A percentile compares a stretch with the other conserved stretches of the same genome.
phyloP scores from a whole-genome alignment of 2,797 vertebrate genomes.

The Antennarius maculatus region DNA sequence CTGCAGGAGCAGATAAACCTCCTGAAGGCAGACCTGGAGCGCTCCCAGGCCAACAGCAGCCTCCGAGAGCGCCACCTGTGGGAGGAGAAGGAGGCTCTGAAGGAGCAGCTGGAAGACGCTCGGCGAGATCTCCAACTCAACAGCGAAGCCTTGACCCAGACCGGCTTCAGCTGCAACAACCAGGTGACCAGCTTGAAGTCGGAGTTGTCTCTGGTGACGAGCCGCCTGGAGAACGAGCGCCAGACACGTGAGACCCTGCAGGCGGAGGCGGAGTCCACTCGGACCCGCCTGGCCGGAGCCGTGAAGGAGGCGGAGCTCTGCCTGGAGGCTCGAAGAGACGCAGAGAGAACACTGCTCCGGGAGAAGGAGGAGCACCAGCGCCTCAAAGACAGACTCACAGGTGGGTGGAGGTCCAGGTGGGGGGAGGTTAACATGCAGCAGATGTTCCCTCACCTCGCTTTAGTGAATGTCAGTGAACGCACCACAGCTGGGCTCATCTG shows the following conservation, averaged over 20 bases:
- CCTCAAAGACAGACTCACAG: constrained; percentile 83
- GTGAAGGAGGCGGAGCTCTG: constrained; percentile 86
- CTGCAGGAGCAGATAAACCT: constrained; percentile 86
- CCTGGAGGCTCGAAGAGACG: constrained; percentile 79
- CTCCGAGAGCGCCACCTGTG: constrained; percentile 84
- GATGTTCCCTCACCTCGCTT: too few relatives aligned
- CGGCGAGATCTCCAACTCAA: constrained; percentile 87
- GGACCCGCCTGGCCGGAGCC: constrained; percentile 79
- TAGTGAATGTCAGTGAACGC: too few relatives aligned
- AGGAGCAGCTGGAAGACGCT: constrained; percentile 87
- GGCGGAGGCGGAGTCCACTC: constrained; percentile 83
- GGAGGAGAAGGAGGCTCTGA: constrained; percentile 87
- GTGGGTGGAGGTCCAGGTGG: constrained; percentile 10
- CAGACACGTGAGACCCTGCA: constrained; percentile 86
- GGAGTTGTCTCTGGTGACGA: constrained; percentile 79
- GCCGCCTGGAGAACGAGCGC: constrained; percentile 87
- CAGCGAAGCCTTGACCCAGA: constrained; percentile 87
- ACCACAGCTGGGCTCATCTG: too few relatives aligned
- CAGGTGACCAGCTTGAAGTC: constrained; percentile 85
- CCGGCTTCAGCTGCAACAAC: constrained; percentile 84
- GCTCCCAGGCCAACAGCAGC: constrained; percentile 73
- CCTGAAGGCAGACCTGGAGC: constrained; percentile 84
- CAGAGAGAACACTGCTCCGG: constrained; percentile 84
- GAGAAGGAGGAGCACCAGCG: constrained; percentile 88
- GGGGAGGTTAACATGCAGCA: too few relatives aligned